Conservation (phyloP, 2,113 vertebrate species). For the Marcusenius ussheri region DNA sequence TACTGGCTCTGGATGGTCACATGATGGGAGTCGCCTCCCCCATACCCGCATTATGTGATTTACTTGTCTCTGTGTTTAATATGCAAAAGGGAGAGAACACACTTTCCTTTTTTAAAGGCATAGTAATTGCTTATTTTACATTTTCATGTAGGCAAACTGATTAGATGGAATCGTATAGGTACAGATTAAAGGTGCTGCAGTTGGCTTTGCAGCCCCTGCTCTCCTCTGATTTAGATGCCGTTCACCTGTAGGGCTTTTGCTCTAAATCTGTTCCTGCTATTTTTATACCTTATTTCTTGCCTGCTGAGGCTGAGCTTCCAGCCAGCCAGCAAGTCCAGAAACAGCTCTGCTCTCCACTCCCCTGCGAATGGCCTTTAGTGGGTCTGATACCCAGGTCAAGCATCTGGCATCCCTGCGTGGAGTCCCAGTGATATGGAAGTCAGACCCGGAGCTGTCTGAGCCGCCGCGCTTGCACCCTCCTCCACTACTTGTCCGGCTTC, state of each 20-base stretch:
- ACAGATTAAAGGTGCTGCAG: not conserved
- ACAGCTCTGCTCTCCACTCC: not conserved
- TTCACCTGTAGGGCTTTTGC: not conserved
- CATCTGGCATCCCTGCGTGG: not conserved
- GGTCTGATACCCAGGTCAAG: not conserved
- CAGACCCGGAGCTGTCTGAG: not conserved
- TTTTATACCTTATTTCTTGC: not conserved
- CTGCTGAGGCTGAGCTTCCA: not conserved
- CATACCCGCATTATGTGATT: not conserved
- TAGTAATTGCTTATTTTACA: not conserved
- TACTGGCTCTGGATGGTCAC: not conserved
- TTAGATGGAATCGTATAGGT: not conserved
- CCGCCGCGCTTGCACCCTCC: too few species aligned
- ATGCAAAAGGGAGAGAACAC: not conserved
- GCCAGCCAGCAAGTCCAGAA: not conserved
- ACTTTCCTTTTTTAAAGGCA: not conserved
- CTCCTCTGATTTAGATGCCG: not conserved
- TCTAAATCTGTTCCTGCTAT: not conserved
- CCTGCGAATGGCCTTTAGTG: not conserved
- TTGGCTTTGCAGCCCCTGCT: not conserved
- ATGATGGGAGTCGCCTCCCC: not conserved
- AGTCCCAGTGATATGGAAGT: not conserved
- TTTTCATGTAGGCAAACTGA: not conserved
- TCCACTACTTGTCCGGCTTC: not conserved
- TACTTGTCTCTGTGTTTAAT: not conserved